These are phyloP conservation scores for Acleris literana DNA, from an alignment of 2,888 invertebrate species.

Conservation along the genomic window DNA sequence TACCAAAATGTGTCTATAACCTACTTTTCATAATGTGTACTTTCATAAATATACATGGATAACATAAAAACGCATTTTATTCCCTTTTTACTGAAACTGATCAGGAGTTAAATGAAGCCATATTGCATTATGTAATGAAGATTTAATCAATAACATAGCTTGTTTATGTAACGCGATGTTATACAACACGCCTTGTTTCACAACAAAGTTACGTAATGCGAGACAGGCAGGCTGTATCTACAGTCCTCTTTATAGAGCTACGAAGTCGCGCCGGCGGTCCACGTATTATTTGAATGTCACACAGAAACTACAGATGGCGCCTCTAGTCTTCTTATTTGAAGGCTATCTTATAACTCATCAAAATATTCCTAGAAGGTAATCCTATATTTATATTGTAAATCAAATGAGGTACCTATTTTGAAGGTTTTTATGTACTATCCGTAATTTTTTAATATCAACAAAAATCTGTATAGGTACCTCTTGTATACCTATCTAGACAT, in stretches of 20 bases:
- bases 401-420: no score
- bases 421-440: no score
- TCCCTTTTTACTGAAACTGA: not conserved
- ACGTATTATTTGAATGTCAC: slow-evolving; percentile 1
- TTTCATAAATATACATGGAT: slow-evolving; percentile 25
- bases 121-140: slow-evolving; percentile 21
- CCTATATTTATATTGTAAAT: no score
- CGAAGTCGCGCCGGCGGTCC: not conserved
- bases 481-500: no score
- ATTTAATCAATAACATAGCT: slow-evolving; percentile 31
- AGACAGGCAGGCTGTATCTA: slow-evolving; percentile 11
- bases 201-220: slow-evolving; percentile 28
- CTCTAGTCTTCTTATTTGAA: slow-evolving; percentile 12
- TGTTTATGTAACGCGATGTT: slow-evolving; percentile 31
- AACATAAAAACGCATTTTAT: slow-evolving; percentile 21
- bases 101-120: not conserved
- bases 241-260: not conserved
- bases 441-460: no score
- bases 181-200: slow-evolving; percentile 29
- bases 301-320: slow-evolving; percentile 23
- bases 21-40: slow-evolving; percentile 40
- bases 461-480: no score
- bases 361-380: no score
- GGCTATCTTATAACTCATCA: not conserved
- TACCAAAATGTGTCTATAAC: slow-evolving; percentile 73